A percentile compares a stretch with the other conserved stretches of the same genome.
These are phyloP conservation scores for Rhodophaea formosa DNA, from an alignment of 2,888 invertebrate species.

Conservation along the genomic window DNA sequence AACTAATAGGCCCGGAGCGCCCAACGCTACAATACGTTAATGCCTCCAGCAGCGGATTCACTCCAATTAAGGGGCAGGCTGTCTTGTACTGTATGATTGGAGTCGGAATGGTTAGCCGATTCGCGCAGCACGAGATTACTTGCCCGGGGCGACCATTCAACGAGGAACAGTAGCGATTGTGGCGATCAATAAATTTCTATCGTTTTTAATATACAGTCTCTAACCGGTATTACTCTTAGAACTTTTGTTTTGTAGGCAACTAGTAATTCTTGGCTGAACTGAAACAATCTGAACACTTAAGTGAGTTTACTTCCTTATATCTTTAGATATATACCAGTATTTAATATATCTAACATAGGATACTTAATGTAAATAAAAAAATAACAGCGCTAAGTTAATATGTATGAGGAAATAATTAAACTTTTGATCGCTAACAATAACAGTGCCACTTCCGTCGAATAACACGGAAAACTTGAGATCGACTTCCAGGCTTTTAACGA, in stretches of 20 bases:
- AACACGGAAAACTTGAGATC: background rate
- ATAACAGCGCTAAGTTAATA: background rate
- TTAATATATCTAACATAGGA: background rate
- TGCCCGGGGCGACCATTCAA: constrained; percentile 49
- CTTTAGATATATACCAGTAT: background rate
- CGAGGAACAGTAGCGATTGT: constrained; percentile 52
- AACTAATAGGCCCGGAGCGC: too few species aligned
- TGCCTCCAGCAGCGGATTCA: constrained; percentile 56
- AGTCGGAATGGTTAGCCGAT: constrained; percentile 51
- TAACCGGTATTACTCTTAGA: constrained; percentile 4
- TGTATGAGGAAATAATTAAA: constrained; percentile 1
- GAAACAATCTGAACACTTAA: too few species aligned
- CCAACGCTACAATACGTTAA: too few species aligned
- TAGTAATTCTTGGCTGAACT: too few species aligned
- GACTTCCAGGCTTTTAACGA: background rate
- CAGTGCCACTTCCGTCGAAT: background rate
- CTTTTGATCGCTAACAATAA: background rate
- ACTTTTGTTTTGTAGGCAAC: background rate
- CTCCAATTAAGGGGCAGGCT: constrained; percentile 68
- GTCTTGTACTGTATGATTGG: constrained; percentile 66
- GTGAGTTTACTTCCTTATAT: background rate
- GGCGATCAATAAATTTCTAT: constrained; percentile 47
- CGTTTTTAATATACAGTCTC: constrained; percentile 24
- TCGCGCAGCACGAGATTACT: constrained; percentile 37
- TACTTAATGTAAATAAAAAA: background rate